A percentile compares a stretch with the other conserved stretches of the same genome.
Conservation (phyloP, 1,140 invertebrate species). For the Arion vulgaris region DNA sequence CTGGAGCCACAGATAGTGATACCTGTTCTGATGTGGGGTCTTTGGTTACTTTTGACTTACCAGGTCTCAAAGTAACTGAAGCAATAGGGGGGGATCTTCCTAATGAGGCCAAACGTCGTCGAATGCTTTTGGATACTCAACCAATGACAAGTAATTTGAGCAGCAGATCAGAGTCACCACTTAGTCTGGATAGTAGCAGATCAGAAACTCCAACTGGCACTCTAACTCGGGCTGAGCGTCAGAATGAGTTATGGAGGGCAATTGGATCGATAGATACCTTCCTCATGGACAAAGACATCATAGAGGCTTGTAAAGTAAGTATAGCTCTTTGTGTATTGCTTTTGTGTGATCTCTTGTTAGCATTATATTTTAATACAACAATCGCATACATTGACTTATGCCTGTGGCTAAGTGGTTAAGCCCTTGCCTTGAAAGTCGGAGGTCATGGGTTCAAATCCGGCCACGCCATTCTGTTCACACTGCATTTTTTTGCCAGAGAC, state of each 20-base stretch:
- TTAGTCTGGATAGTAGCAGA: constrained; percentile 48
- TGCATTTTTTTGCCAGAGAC: too few relatives aligned
- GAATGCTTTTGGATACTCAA: constrained; percentile 50
- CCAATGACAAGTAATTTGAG: constrained; percentile 47
- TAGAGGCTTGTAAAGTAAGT: constrained; percentile 86
- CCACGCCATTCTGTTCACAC: too few relatives aligned
- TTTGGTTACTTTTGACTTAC: constrained; percentile 27
- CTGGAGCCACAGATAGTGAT: not conserved
- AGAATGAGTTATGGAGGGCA: constrained; percentile 90
- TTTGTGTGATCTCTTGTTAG: not conserved
- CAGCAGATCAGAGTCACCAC: constrained; percentile 58
- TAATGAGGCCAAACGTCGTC: constrained; percentile 54
- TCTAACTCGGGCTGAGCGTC: constrained; percentile 50
- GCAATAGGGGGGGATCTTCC: constrained; percentile 44
- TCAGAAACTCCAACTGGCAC: constrained; percentile 45
- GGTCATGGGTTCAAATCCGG: not conserved
- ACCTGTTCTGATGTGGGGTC: constrained; percentile 6
- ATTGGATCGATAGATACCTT: constrained; percentile 89
- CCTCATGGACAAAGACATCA: constrained; percentile 93
- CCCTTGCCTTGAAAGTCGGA: too few relatives aligned
- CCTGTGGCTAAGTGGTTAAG: too few relatives aligned
- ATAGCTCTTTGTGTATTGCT: not conserved
- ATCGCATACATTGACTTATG: too few relatives aligned
- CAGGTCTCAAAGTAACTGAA: not conserved
- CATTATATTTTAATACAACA: not conserved